These are phyloP conservation scores for Etheostoma cragini DNA, from an alignment of 2,113 vertebrate genomes.

Conservation along the genomic window DNA sequence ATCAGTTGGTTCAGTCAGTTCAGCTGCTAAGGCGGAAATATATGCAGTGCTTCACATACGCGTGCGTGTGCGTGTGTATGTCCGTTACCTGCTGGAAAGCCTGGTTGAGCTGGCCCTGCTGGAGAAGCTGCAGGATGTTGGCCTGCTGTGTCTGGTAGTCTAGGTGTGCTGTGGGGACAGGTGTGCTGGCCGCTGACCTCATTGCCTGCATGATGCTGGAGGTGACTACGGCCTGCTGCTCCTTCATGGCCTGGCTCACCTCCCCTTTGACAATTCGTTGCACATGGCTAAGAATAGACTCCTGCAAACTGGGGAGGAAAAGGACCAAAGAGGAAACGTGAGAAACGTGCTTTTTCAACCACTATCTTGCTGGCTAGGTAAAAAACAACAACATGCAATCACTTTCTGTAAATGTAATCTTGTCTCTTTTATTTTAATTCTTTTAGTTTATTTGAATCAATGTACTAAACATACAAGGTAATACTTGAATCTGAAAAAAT, in stretches of 20 bases:
- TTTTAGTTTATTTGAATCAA: not conserved
- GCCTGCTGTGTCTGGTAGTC: slow-evolving; percentile 97
- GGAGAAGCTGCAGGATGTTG: slow-evolving; percentile 93
- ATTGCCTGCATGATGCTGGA: slow-evolving; percentile 99
- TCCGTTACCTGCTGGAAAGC: slow-evolving; percentile 95
- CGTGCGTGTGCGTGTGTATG: not conserved
- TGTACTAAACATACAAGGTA: not conserved
- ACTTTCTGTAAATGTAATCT: not conserved
- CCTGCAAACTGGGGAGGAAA: slow-evolving; percentile 89
- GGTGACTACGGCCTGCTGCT: slow-evolving; percentile 95
- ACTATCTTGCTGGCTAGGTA: too few relatives aligned
- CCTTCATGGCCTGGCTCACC: slow-evolving; percentile 96
- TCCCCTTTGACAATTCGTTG: slow-evolving; percentile 97
- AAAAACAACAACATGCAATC: not conserved
- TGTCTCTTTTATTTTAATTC: too few relatives aligned
- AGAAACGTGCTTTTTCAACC: not conserved
- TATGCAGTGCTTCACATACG: not conserved
- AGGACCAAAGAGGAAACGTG: not conserved
- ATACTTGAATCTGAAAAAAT: not conserved
- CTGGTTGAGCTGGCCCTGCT: slow-evolving; percentile 98
- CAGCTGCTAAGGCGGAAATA: not conserved
- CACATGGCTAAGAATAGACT: slow-evolving; percentile 94
- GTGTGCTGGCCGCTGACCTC: slow-evolving; percentile 94
- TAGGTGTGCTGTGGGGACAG: slow-evolving; percentile 92
- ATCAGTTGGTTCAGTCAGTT: too few relatives aligned